Evolutionary conservation across 2,888 invertebrate genomes (phyloP).

Genomic region (Diogma glabrata): DNA sequence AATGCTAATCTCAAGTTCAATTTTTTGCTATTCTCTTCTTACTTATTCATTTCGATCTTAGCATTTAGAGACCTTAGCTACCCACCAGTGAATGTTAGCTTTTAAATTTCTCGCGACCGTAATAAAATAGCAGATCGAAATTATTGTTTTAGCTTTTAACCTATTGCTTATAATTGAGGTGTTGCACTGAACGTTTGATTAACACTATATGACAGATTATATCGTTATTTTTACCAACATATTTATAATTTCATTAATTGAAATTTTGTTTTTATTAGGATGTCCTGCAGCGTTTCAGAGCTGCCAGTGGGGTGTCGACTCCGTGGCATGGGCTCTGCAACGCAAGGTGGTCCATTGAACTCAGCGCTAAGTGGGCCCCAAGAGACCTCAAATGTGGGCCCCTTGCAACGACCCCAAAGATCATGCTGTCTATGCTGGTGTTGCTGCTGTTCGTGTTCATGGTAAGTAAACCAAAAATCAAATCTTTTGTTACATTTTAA

Average conservation of each 20-base stretch:
- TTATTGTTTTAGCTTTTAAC: not conserved
- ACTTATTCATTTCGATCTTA: too few species aligned
- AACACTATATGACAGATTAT: too few species aligned
- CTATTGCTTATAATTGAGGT: not conserved
- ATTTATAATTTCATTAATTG: conserved; percentile 11
- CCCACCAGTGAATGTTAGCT: too few species aligned
- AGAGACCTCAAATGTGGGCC: conserved; percentile 30
- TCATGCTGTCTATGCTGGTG: conserved; percentile 53
- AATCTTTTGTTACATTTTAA: too few species aligned
- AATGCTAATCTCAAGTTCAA: too few species aligned
- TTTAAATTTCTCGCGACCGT: too few species aligned
- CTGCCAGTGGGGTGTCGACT: conserved; percentile 37
- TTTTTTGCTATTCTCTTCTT: too few species aligned
- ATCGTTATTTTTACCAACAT: not conserved
- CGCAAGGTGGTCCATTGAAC: conserved; percentile 30
- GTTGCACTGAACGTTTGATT: too few species aligned
- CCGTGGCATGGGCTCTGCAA: conserved; percentile 36
- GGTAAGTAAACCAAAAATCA: too few species aligned
- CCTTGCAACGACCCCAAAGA: conserved; percentile 35
- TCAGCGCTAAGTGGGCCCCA: conserved; percentile 27
- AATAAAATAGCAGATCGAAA: too few species aligned
- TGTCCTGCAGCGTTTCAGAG: conserved; percentile 48
- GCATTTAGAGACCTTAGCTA: too few species aligned
- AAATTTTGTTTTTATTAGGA: conserved; percentile 29
- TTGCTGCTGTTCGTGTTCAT: conserved; percentile 60